A percentile compares a stretch with the other conserved stretches of the same genome.
phyloP scores from a whole-genome alignment of 2,888 invertebrate species.

The Eristalinus aeneus region DNA sequence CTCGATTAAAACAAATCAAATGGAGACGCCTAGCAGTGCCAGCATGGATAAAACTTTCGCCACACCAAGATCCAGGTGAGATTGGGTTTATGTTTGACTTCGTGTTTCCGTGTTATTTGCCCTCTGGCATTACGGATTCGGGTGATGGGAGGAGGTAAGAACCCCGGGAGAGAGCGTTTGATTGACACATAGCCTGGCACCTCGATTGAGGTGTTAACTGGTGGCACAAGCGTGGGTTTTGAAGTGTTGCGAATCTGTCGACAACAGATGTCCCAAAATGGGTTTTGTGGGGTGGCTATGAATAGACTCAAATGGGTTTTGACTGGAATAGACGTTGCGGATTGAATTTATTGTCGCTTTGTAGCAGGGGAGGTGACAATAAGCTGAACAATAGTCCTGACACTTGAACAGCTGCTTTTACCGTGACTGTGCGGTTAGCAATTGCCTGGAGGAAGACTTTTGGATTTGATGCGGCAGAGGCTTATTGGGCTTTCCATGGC shows the following conservation, averaged over 20 bases:
- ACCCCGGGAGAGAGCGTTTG: neutral
- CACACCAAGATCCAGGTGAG: conserved; percentile 59
- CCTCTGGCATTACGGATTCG: conserved; percentile 27
- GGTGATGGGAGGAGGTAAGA: conserved; percentile 7
- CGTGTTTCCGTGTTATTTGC: neutral
- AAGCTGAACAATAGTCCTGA: neutral
- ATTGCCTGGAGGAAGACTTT: too few relatives aligned
- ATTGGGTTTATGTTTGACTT: conserved; percentile 7
- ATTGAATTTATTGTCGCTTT: neutral
- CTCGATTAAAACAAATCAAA: conserved; percentile 50
- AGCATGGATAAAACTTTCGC: conserved; percentile 57
- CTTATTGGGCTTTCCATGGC: too few relatives aligned
- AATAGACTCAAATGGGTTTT: conserved; percentile 1
- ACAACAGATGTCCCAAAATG: conserved; percentile 6
- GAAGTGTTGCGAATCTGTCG: conserved; percentile 31
- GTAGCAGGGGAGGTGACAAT: neutral
- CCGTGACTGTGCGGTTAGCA: too few relatives aligned
- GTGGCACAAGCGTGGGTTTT: conserved; percentile 3
- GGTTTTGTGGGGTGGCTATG: neutral
- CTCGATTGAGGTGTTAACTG: conserved; percentile 40
- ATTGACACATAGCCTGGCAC: conserved; percentile 28
- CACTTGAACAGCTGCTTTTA: neutral
- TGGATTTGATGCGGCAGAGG: too few relatives aligned
- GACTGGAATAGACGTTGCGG: neutral
- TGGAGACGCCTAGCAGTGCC: conserved; percentile 26